Conservation (phyloP, 2,888 invertebrate genomes). For the Chalcis sispes region DNA sequence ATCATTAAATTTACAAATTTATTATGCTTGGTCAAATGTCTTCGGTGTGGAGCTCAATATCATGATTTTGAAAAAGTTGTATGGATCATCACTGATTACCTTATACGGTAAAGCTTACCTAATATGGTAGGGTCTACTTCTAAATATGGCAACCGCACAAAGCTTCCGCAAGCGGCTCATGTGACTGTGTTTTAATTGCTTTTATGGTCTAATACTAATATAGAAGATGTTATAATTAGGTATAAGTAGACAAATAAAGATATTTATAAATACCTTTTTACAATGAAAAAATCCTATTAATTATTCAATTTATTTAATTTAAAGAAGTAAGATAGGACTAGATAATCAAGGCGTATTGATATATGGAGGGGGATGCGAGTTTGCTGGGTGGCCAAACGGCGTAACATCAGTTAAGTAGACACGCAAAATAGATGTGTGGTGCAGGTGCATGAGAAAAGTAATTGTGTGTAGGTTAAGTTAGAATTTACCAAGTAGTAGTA, state of each 20-base stretch:
- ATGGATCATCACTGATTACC: constrained; percentile 87
- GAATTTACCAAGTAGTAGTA: constrained; percentile 64
- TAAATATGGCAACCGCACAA: constrained; percentile 88
- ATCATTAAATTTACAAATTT: too few relatives aligned
- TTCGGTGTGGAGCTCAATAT: constrained; percentile 46
- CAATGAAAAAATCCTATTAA: constrained; percentile 4
- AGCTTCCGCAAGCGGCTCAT: constrained; percentile 62
- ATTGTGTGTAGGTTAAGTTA: constrained; percentile 75
- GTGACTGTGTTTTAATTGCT: constrained; percentile 34
- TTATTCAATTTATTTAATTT: constrained; percentile 1
- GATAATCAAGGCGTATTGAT: constrained; percentile 40
- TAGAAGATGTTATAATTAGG: background rate
- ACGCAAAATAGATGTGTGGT: constrained; percentile 28
- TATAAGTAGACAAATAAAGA: background rate
- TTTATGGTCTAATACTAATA: background rate
- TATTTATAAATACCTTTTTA: background rate
- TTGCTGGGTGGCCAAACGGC: constrained; percentile 39
- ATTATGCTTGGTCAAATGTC: too few relatives aligned
- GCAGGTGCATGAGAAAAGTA: constrained; percentile 20
- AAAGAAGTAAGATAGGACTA: constrained; percentile 22
- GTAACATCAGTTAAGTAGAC: constrained; percentile 37
- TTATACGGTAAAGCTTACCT: constrained; percentile 88
- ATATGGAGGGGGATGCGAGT: constrained; percentile 35
- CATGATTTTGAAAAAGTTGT: constrained; percentile 61
- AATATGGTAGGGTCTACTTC: constrained; percentile 88